Evolutionary conservation across 2,797 vertebrate species (phyloP).

Genomic region (Amniataba percoides): DNA sequence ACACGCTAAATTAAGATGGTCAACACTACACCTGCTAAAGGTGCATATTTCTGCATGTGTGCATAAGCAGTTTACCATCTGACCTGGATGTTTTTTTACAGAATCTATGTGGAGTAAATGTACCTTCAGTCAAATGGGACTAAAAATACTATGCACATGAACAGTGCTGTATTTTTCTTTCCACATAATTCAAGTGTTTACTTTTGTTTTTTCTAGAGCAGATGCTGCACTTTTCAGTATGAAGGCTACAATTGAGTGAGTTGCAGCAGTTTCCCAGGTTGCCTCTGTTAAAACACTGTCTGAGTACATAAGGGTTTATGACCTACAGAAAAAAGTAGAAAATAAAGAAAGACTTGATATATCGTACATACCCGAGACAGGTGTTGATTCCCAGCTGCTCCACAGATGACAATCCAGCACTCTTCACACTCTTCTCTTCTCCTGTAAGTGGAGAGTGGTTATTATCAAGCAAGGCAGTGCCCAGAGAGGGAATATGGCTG

Average conservation of each 20-base stretch:
- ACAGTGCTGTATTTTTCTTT: neutral
- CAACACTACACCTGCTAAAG: neutral
- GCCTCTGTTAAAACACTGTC: constrained; percentile 5
- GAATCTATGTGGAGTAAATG: neutral
- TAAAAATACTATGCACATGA: neutral
- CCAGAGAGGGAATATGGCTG: neutral
- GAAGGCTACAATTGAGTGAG: neutral
- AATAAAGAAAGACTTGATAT: too few relatives aligned
- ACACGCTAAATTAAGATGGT: neutral
- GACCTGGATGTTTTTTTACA: neutral
- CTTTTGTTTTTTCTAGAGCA: neutral
- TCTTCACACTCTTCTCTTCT: constrained; percentile 79
- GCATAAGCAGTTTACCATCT: neutral
- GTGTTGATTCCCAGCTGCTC: constrained; percentile 90
- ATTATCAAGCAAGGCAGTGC: constrained; percentile 9
- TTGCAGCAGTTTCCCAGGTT: neutral
- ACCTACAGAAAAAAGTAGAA: constrained; percentile 20
- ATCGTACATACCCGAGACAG: constrained; percentile 87
- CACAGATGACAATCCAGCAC: constrained; percentile 85
- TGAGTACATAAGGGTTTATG: constrained; percentile 26
- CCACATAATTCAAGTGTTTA: neutral
- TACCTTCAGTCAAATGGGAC: too few relatives aligned
- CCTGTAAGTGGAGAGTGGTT: constrained; percentile 82
- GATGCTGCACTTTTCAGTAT: neutral
- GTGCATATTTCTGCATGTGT: neutral